These are phyloP conservation scores for Hydrocynus forskahlii DNA, from an alignment of 2,797 vertebrate genomes.

Conservation along the genomic window DNA sequence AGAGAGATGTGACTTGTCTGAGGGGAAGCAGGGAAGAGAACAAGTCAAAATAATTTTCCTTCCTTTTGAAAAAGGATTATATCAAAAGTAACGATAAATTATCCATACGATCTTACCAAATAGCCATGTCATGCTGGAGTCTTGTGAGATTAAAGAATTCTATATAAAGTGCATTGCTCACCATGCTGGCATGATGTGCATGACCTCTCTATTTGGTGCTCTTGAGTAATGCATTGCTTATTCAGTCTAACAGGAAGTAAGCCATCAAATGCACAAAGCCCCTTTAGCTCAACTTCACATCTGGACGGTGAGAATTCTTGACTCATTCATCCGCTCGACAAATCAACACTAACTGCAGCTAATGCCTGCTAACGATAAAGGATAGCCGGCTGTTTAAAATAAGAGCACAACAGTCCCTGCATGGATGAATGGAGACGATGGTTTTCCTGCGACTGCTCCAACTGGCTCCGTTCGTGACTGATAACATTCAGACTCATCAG, in stretches of 20 bases:
- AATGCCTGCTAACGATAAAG: constrained; percentile 39
- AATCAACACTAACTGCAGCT: constrained; percentile 18
- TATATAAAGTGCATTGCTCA: neutral
- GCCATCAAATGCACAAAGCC: constrained; percentile 34
- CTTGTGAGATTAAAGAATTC: neutral
- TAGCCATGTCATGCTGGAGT: neutral
- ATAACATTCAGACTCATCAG: constrained; percentile 40
- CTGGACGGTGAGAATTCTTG: constrained; percentile 24
- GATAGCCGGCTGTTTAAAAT: constrained; percentile 10
- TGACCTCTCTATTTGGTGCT: constrained; percentile 7
- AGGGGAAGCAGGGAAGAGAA: neutral
- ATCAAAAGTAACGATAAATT: neutral
- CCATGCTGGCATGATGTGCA: neutral
- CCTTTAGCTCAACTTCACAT: constrained; percentile 3
- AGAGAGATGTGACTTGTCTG: neutral
- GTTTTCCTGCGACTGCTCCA: constrained; percentile 22
- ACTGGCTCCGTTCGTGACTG: constrained; percentile 15
- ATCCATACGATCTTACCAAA: neutral
- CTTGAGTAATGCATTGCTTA: constrained; percentile 12
- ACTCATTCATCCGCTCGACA: constrained; percentile 7
- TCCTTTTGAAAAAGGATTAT: neutral
- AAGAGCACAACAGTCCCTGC: constrained; percentile 21
- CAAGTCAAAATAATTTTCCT: neutral
- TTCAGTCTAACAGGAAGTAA: neutral
- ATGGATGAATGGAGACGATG: constrained; percentile 28